Base-by-base conservation (phyloP, 2,888 invertebrate genomes). In the Agriopis aurantiaria region DNA sequence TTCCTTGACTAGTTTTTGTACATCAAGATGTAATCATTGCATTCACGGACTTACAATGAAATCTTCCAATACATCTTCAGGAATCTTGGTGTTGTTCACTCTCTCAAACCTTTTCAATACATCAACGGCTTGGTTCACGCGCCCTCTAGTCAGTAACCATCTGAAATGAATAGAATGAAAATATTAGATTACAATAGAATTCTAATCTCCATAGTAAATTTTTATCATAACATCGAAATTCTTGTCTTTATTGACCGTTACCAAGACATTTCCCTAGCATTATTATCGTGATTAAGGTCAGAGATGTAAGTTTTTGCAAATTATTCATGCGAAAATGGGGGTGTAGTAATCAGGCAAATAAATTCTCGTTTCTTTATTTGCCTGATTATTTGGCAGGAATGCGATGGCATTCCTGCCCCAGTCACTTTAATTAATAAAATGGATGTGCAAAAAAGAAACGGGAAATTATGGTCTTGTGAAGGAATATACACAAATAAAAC, bases 31-130 rank as follows among this genome's bases (percentile, higher is more conserved):
- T 5, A 1, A 12, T 46, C n/a, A n/a, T 48, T n/a, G 14, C 11
- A 1, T 11, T 46, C 11, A 11, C 3, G 0, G 51, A 86, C 92
- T 87, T 79, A 93, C 95, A 74, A 94, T 87, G 77, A 95, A 95
- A 40, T 93, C 91, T 71, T 94, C 92, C 85, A 94, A 85, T 3
- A 92, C 88, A 65, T 92, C 90, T 9, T 93, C 90, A 1, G 94
- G 94, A 11, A 95, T 91, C 65, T 91, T 89, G 0, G 87, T 90
- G 2, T 88, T 84, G 74, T 95, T 95, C 0, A 95, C 85, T 69
- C 81, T 87, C 72, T 94, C 94, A 69, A 95, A 93, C 61, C 81
- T 88, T 60, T 79, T 86, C 65, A 95, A 80, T 0, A 94, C 89
- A 33, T 86, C 83, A 0, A 95, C 90, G 0, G 95, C 93, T 59